Evolutionary conservation across 92 coral and sea anemone species (phyloP), one percentile per base, ranked within the genome.

Genomic region (Actinernus sp.): DNA sequence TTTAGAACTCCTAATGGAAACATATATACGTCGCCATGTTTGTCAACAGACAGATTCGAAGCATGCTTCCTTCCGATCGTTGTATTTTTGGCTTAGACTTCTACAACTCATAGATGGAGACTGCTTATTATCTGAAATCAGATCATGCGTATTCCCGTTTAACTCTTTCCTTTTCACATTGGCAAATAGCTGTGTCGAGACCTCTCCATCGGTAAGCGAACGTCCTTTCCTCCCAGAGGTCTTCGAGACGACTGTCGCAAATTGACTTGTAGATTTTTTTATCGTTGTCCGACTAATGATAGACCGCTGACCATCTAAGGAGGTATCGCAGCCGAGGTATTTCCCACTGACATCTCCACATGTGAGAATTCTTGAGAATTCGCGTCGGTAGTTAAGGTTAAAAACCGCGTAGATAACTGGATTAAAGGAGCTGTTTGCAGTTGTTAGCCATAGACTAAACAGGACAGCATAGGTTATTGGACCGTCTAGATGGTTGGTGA

Each of bases 351-450:
- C 43, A 1, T 61, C 49, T 45, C 80, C 84, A 46, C 77, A 89
- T 47, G 81, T 73, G 37, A 89, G 33, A 31, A 89, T 49, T 24
- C 84, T 72, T 14, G 58, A 55, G 28, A 90, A 90, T 55, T 90
- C 96, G 16, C 74, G 63, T 12, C 96, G 69, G 37, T 90, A 90
- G 68, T 90, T 90, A 12, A 85, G 74, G 49, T 90, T 90, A 33
- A 85, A 76, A 32, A 85, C 96, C 38, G 92, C 96, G 68, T 90
- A 90, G 23, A 90, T 86, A 16, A 90, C 63, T 7, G 96, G 96
- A 50, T 90, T 90, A 16, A 87, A 81, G 67, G 86, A 76, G 61
- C 96, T 90, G 77, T 90, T 90, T 6, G 92, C 89, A 13, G 74
- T 62, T 28, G 73, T 75, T 51, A 90, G 38, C 92, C 92, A 85